phyloP scores from a whole-genome alignment of 1,140 invertebrate species.

The Danaus plexippus region DNA sequence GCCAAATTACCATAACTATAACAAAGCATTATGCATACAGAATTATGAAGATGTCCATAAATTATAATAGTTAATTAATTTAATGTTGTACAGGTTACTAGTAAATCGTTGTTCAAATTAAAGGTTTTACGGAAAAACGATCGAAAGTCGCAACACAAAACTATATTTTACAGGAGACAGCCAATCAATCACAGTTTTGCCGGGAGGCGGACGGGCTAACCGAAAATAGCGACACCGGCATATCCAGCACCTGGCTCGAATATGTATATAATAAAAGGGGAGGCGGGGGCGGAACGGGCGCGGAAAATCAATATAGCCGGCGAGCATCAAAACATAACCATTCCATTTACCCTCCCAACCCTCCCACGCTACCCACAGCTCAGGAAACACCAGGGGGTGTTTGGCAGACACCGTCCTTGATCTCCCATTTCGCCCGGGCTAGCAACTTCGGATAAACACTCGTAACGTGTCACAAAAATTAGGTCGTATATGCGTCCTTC shows the following conservation, averaged over 20 bases:
- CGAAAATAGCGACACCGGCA: constrained; percentile 61
- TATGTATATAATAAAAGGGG: constrained; percentile 62
- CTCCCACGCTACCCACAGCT: constrained; percentile 43
- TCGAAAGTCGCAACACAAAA: constrained; percentile 25
- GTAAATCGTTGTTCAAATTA: not conserved
- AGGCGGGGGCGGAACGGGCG: constrained; percentile 37
- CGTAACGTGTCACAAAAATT: constrained; percentile 59
- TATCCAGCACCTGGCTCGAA: constrained; percentile 55
- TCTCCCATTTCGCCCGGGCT: constrained; percentile 55
- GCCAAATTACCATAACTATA: no score
- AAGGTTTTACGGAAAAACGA: not conserved
- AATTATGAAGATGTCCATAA: no score
- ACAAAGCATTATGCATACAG: no score
- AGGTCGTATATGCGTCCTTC: constrained; percentile 61
- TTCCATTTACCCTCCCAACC: constrained; percentile 26
- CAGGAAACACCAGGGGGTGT: constrained; percentile 66
- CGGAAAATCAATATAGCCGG: constrained; percentile 67
- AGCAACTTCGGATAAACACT: constrained; percentile 65
- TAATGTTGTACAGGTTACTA: not conserved
- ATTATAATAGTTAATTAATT: no score
- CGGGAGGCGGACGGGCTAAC: constrained; percentile 48
- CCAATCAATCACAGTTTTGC: constrained; percentile 56
- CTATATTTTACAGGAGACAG: constrained; percentile 30
- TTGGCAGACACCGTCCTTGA: constrained; percentile 71
- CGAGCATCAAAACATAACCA: constrained; percentile 65